A percentile compares a stretch with the other conserved stretches of the same genome.
These are phyloP conservation scores for Probaryconus sp. DNA, from an alignment of 1,140 invertebrate species.

Conservation along the genomic window DNA sequence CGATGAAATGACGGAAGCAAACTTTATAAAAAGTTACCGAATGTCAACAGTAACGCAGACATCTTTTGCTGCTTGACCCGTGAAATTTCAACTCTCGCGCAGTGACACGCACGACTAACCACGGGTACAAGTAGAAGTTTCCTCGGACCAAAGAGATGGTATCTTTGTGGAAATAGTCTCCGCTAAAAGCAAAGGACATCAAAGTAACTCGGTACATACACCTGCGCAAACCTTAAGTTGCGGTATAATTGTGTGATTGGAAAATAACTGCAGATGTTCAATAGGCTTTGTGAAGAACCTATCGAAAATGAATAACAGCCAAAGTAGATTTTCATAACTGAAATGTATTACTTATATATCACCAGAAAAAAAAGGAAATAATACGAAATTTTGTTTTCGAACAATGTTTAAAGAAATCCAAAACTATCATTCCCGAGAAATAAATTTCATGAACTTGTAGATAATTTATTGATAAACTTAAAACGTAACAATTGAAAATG, in stretches of 20 bases:
- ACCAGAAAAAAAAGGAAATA: no score
- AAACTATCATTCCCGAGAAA: no score
- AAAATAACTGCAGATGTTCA: conserved; percentile 8
- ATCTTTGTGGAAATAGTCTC: conserved; percentile 35
- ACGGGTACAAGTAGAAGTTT: conserved; percentile 56
- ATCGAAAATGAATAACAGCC: no score
- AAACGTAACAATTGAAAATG: no score
- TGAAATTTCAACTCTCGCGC: conserved; percentile 40
- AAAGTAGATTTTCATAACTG: no score
- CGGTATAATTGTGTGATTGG: conserved; percentile 27
- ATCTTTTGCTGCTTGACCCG: conserved; percentile 14
- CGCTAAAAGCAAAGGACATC: conserved; percentile 40
- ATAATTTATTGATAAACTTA: no score
- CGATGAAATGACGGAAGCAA: conserved; percentile 16
- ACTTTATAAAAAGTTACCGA: conserved; percentile 33
- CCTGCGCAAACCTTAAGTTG: conserved; percentile 22
- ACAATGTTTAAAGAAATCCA: no score
- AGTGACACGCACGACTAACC: conserved; percentile 54
- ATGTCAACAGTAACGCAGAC: conserved; percentile 29
- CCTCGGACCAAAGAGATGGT: conserved; percentile 38
- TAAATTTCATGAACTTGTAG: no score
- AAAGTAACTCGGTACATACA: conserved; percentile 37
- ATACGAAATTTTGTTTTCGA: no score
- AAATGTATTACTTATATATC: no score
- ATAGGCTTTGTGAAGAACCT: no score